Evolutionary conservation across 2,113 vertebrate species (phyloP), one percentile per base, ranked within the genome.

Genomic region (Microcebus tavaratra): DNA sequence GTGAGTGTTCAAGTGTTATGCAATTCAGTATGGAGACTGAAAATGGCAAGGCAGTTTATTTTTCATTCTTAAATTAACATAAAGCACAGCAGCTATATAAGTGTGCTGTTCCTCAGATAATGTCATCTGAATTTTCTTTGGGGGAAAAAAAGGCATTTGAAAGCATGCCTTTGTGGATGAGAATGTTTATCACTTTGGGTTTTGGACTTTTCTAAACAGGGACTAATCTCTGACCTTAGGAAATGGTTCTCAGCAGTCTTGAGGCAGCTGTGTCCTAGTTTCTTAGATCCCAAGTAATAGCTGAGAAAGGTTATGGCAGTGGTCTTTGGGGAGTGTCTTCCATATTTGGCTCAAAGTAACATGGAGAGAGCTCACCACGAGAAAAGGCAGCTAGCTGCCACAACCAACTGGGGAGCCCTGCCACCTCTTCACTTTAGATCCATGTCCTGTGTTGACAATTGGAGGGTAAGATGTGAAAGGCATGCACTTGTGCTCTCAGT

Each of bases 51-150:
- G 36, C 12, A 14, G 18, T 57, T 88, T 80, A 75, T 59, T 92
- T 93, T 83, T 87, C 50, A 29, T 90, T 87, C 92, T 91, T 91
- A 88, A 91, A 76, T 94, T 92, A 96, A 83, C 94, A 80, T n/a
- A 55, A 96, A 94, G 57, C 79, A 57, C 53, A 67, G 81, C 85
- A 96, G 63, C 83, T 90, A 70, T 83, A 29, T 63, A 94, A 97
- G 55, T 61, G 11, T 85, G 82, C 48, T 90, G 50, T 86, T 91
- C 61, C 86, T 59, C 53, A 88, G 86, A 84, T 59, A 94, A 82
- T 67, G 53, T 65, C 89, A 75, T 93, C 83, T 86, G 53, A 55
- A 42, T 91, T 79, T 94, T 36, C 92, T 93, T 95, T 94, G 50
- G 88, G 17, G 53, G 1, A 55, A 93, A 39, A 83, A 78, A 55